Evolutionary conservation across 2,113 vertebrate species (phyloP), one percentile per base, ranked within the genome.

Genomic region (Ammodytes marinus): DNA sequence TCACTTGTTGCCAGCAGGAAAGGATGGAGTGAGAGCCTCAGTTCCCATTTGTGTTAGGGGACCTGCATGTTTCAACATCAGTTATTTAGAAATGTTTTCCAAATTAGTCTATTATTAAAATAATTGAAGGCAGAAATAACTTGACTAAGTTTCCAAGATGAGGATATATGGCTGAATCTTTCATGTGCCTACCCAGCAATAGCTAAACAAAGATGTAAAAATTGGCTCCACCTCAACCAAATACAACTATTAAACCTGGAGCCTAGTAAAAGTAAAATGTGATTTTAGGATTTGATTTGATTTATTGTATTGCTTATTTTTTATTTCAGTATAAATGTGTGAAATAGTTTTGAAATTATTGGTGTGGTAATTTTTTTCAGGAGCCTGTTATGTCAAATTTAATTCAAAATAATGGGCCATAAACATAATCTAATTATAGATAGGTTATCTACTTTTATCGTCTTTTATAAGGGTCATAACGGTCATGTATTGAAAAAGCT

Each of bases 1-100:
- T 60, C 55, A 15, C 46, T 77, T 86, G 86, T 83, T 81, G 86
- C 86, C 78, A 85, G 42, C 58, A 58, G 69, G 67, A 57, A 65
- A 65, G 63, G 72, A 70, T 83, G 57, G 61, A 75, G 27, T 59
- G 60, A 47, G 37, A 69, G 55, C 19, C 37, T 71, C 43, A 0
- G 12, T 72, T 61, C 10, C 49, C 55, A 46, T 40, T 58, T 61
- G 46, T 52, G 10, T 72, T 52, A 52, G 55, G 12, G 8, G 2
- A 14, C 40, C 9, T 71, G 60, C 54, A 27, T 57, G 40, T 64
- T 85, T 58, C 70, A 4, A 49, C 64, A 8, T 55, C 19, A 55
- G 5, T 40, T 15, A 13, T 17, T 19, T 17, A 10, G 57, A 40
- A n/a, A 53, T 11, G 13, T 53, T 46, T 66, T 46, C 39, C 37